Percentiles rank a stretch among this genome's conserved stretches.
Evolutionary conservation across 2,113 vertebrate genomes (phyloP).

Genomic region (Istiophorus platypterus): DNA sequence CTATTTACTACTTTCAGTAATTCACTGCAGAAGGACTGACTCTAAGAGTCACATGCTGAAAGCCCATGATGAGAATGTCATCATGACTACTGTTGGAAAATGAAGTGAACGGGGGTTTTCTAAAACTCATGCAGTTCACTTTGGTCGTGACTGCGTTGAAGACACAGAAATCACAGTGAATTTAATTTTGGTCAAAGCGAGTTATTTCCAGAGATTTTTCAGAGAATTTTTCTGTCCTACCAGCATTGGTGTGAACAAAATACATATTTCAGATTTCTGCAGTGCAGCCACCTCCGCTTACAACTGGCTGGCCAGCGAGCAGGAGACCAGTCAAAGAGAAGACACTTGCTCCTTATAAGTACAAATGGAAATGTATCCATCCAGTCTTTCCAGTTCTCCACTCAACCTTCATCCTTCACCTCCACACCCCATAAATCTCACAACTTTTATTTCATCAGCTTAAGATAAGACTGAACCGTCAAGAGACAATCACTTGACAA

Average conservation of each 20-base stretch:
- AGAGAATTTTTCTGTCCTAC: neutral
- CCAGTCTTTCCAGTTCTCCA: neutral
- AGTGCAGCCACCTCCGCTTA: conserved; percentile 4
- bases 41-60: neutral
- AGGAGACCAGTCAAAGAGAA: neutral
- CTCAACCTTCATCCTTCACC: neutral
- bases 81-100: neutral
- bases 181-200: neutral
- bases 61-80: neutral
- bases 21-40: neutral
- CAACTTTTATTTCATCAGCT: neutral
- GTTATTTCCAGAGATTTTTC: neutral
- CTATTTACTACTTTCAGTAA: neutral
- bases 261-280: conserved; percentile 1
- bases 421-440: neutral
- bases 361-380: neutral
- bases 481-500: neutral
- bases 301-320: neutral
- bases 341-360: neutral
- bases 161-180: neutral
- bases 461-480: neutral
- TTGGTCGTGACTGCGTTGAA: neutral
- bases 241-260: neutral
- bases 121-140: neutral
- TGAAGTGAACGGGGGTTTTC: neutral